Conservation (phyloP, 2,888 invertebrate species). For the Polyommatus iphigenia region DNA sequence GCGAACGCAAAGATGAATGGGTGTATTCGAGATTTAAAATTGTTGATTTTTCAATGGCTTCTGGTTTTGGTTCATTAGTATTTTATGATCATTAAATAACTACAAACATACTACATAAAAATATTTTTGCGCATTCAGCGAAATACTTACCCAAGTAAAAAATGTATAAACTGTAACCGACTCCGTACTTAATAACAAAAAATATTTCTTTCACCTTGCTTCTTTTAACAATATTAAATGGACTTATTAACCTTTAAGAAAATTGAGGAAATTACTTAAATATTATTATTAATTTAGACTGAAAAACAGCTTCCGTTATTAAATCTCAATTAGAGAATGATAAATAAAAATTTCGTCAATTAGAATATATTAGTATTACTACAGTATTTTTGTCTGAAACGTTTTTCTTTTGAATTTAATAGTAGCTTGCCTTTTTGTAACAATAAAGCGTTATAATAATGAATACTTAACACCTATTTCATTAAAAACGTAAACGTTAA, state of each 20-base stretch:
- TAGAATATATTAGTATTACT: background rate
- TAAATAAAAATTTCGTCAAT: constrained; percentile 25
- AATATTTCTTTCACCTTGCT: background rate
- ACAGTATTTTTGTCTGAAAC: background rate
- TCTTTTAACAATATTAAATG: background rate
- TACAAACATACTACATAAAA: background rate
- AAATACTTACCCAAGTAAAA: too few species aligned
- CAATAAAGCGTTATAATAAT: background rate
- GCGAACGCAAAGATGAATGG: constrained; percentile 24
- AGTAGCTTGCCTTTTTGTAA: background rate
- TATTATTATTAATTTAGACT: background rate
- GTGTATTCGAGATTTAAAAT: constrained; percentile 24
- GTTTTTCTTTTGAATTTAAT: background rate
- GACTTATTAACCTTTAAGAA: background rate
- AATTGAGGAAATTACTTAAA: background rate
- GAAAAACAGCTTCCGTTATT: constrained; percentile 32
- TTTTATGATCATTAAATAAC: background rate
- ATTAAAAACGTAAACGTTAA: too few species aligned
- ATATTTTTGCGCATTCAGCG: too few species aligned
- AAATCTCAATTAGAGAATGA: constrained; percentile 33
- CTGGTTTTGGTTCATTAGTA: background rate
- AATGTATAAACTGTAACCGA: too few species aligned
- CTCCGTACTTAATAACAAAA: background rate
- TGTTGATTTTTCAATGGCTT: constrained; percentile 4
- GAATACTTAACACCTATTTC: too few species aligned